Conservation (phyloP, 2,888 invertebrate genomes). For the Listrodromus nycthemerus region DNA sequence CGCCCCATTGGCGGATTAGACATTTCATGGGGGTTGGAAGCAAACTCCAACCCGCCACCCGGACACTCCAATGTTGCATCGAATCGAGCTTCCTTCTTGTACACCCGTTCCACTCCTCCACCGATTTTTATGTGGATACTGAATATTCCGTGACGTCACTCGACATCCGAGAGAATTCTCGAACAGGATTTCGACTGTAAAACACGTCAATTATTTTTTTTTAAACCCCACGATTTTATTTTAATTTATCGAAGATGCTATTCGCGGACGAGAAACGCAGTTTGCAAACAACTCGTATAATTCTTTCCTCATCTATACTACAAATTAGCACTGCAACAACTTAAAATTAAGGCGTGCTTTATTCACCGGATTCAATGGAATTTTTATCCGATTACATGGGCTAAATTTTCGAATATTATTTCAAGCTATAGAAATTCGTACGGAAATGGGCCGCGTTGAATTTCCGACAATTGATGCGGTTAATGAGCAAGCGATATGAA, state of each 20-base stretch:
- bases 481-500: neutral
- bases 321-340: neutral
- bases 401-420: neutral
- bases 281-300: neutral
- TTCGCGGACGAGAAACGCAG: neutral
- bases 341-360: neutral
- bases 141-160: constrained; percentile 78
- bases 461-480: neutral
- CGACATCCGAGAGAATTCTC: constrained; percentile 39
- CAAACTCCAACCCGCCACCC: constrained; percentile 41
- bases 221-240: neutral
- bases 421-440: neutral
- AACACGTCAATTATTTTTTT: neutral
- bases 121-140: constrained; percentile 52
- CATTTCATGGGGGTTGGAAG: constrained; percentile 73
- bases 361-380: neutral
- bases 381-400: neutral
- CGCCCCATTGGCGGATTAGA: constrained; percentile 78
- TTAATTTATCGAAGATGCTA: neutral
- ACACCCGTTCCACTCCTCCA: constrained; percentile 7
- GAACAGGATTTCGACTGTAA: constrained; percentile 24
- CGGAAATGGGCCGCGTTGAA: neutral
- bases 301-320: neutral
- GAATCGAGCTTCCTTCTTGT: constrained; percentile 49
- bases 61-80: constrained; percentile 54